phyloP scores from a whole-genome alignment of 2,797 vertebrate species.

The Argyrosomus regius region DNA sequence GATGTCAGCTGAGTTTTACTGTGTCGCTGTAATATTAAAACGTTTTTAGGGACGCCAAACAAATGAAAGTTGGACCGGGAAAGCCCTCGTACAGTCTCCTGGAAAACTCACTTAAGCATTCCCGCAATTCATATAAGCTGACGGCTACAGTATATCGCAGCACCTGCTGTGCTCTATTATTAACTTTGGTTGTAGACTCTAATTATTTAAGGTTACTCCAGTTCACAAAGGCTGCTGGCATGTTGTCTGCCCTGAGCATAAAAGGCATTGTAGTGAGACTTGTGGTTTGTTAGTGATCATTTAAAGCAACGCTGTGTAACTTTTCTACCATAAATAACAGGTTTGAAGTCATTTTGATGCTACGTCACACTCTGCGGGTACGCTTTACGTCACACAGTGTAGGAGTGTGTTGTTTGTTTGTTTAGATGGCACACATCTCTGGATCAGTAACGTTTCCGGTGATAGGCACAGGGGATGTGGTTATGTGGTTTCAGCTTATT shows the following conservation, averaged over 20 bases:
- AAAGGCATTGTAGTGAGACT: background rate
- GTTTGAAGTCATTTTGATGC: no score
- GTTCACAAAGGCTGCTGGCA: slow-evolving; percentile 26
- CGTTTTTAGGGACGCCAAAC: background rate
- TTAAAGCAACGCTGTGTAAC: no score
- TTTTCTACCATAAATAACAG: no score
- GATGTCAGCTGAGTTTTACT: background rate
- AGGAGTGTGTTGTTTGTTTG: no score
- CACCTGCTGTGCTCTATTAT: slow-evolving; percentile 44
- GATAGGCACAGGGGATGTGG: no score
- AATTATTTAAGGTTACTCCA: slow-evolving; percentile 39
- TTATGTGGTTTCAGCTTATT: no score
- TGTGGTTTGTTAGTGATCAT: background rate
- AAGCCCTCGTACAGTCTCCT: background rate
- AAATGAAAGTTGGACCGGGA: no score
- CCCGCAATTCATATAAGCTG: slow-evolving; percentile 17
- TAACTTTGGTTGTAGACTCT: slow-evolving; percentile 39
- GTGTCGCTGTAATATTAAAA: background rate
- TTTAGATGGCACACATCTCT: no score
- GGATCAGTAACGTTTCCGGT: no score
- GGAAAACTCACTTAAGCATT: slow-evolving; percentile 26
- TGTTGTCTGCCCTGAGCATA: background rate
- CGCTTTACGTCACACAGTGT: no score
- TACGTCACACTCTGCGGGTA: no score
- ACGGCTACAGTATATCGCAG: background rate